Evolutionary conservation across 2,797 vertebrate genomes (phyloP), one percentile per base, ranked within the genome.

Genomic region (Tragelaphus eurycerus): DNA sequence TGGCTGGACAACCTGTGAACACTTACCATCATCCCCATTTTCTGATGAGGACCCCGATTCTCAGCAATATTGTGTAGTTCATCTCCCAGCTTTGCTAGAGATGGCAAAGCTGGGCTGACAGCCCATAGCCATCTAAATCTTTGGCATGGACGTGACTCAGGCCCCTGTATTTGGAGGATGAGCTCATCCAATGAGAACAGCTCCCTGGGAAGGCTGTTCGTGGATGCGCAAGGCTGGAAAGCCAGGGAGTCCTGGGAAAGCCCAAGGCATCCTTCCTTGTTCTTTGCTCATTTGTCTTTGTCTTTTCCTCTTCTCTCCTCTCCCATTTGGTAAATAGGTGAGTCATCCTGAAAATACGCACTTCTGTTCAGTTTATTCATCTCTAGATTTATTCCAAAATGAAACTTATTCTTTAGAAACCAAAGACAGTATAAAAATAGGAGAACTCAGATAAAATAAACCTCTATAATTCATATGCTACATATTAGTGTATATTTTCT

Each of bases 321-420:
- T 96, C 57, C 54, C 89, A 64, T 43, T 90, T 96, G 93, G 60
- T 90, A 97, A 89, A 97, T n/a, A 95, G 46, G 59, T 98, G 97
- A 98, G 97, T 98, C 97, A 90, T 29, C 2, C 6, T 96, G 85
- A 82, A 98, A 98, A 90, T 95, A 92, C 82, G 89, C 79, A 95
- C 50, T 95, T 97, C 50, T 34, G 50, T 78, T 91, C 76, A 54
- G 67, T 83, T 97, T 93, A 92, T 95, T 57, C 12, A 48, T 21
- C 96, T 74, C 48, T 94, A 96, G 82, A 48, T 92, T 52, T 93
- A 57, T 54, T 83, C 91, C 83, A 31, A 93, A 62, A 96, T 93
- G 54, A 95, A 93, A 90, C 11, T 3, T 90, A 96, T 93, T 98
- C 54, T 90, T 92, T 34, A 94, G 89, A 97, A 88, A 57, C 52